These are phyloP conservation scores for Ploceus nigricollis DNA, from an alignment of 2,113 vertebrate genomes.

Conservation along the genomic window DNA sequence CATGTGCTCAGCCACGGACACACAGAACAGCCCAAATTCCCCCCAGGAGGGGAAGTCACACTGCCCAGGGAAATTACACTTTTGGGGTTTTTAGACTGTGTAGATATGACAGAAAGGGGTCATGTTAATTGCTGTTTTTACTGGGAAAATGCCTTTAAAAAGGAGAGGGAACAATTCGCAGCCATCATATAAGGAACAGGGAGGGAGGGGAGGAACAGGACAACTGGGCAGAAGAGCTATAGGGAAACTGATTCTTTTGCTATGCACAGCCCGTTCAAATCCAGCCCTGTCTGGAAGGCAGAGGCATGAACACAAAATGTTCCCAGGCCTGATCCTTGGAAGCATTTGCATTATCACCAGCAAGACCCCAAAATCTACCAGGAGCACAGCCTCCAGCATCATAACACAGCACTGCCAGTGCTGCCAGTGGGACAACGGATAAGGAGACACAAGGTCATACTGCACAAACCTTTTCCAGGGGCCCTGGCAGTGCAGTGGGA, in stretches of 20 bases:
- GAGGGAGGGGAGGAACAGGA: background rate
- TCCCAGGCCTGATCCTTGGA: background rate
- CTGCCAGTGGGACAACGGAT: background rate
- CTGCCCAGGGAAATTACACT: accelerated
- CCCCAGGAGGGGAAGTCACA: background rate
- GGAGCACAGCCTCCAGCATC: background rate
- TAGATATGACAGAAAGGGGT: background rate
- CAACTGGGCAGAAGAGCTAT: background rate
- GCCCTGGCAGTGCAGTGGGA: background rate
- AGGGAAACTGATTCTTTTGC: background rate
- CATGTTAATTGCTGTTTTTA: background rate
- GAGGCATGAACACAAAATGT: background rate
- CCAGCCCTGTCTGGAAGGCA: background rate
- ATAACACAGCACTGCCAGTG: background rate
- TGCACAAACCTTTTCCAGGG: background rate
- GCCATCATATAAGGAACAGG: accelerated
- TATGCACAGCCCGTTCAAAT: background rate
- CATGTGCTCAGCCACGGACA: background rate
- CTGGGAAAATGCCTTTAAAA: background rate
- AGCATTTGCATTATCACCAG: background rate
- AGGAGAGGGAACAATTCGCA: background rate
- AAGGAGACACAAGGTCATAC: background rate
- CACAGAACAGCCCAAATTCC: background rate
- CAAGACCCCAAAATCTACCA: background rate
- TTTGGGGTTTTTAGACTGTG: background rate